Percentiles rank a stretch among this genome's conserved stretches.
Evolutionary conservation across 2,888 invertebrate genomes (phyloP).

Genomic region (Tenthredo livida): DNA sequence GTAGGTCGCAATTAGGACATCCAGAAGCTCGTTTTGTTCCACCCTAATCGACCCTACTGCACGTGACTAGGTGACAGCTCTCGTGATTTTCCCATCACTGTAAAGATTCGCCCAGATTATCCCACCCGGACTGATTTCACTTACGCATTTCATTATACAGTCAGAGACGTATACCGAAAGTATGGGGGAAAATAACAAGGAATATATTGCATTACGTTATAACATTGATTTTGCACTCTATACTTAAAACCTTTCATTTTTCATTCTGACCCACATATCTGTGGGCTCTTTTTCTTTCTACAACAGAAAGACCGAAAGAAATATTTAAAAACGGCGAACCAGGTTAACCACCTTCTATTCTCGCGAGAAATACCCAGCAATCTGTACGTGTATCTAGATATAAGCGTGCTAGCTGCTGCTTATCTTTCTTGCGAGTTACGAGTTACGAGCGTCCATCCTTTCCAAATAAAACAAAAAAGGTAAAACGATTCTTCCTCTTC

Average conservation of each 20-base stretch:
- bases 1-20: neutral
- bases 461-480: neutral
- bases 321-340: slow-evolving; percentile 57
- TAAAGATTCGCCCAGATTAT: neutral
- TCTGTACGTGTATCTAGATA: slow-evolving; percentile 56
- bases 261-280: neutral
- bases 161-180: neutral
- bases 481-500: neutral
- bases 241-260: neutral
- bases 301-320: neutral
- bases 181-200: neutral
- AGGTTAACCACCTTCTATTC: slow-evolving; percentile 66
- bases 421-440: slow-evolving; percentile 5
- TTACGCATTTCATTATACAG: neutral
- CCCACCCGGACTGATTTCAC: neutral
- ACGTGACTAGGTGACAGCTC: slow-evolving; percentile 2
- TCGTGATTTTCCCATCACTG: neutral
- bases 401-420: neutral
- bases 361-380: slow-evolving; percentile 66
- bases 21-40: slow-evolving; percentile 4
- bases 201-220: neutral
- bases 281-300: neutral
- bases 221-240: neutral
- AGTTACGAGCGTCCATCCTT: slow-evolving; percentile 25
- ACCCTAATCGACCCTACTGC: neutral